Evolutionary conservation across 2,797 vertebrate species (phyloP), one percentile per base, ranked within the genome.

Genomic region (Microctenopoma stevenorrisi): DNA sequence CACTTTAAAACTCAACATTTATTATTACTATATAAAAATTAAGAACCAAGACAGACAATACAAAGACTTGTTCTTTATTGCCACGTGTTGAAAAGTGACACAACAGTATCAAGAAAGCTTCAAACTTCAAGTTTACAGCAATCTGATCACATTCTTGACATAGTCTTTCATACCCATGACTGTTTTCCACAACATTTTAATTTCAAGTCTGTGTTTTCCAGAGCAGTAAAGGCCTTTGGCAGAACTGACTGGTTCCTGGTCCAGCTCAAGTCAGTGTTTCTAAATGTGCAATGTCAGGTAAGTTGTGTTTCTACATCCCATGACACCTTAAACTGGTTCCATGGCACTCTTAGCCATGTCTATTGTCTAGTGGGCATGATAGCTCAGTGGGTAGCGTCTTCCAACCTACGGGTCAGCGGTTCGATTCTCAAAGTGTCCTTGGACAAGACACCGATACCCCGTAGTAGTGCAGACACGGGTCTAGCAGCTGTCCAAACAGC

Each of bases 11-110:
- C 5, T 30, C 28, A 30, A 30, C 28, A 30, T 5, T 30, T 33
- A 33, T 33, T 33, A 7, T 33, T 5, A 33, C 30, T 33, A 33
- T 6, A 33, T 33, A 33, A 5, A 33, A 49, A 37, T 30, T 9
- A 46, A 54, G 11, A 56, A 47, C 54, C 49, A 9, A 46, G 14
- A 40, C 8, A 73, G 57, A 57, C 28, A 44, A 58, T 72, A 46
- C 37, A 68, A 61, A 74, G 18, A 26, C 13, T 77, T 14, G 38
- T 66, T 63, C 2, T 74, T 82, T 80, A 85, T 76, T 81, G 15
- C 7, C 28, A 69, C 4, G 58, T 44, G 50, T 60, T 42, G 60
- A 56, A 47, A 72, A 64, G 54, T 42, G 4, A 78, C 25, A 84
- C 35, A 71, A 74, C 18, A 28, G 30, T 66, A 14, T 57, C 35